Percentiles rank a stretch among this genome's conserved stretches.
These are phyloP conservation scores for Cyphomyrus plagiostoma DNA, from an alignment of 2,113 vertebrate genomes.

Conservation along the genomic window DNA sequence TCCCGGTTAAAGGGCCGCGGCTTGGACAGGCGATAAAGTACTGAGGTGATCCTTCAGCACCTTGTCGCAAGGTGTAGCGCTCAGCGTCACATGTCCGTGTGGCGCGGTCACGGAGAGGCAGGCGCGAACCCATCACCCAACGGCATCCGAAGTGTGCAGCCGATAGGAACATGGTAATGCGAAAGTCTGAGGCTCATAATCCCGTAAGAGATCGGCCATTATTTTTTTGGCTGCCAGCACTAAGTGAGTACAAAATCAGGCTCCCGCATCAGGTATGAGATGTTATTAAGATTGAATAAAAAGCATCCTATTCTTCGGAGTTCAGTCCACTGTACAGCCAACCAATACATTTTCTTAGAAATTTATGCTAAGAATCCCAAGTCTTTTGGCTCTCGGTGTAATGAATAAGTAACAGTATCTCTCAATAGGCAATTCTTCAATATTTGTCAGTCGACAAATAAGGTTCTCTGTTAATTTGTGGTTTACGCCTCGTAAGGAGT, in stretches of 20 bases:
- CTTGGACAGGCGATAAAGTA: conserved; percentile 33
- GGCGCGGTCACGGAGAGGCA: background rate
- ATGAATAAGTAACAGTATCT: background rate
- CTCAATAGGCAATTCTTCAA: conserved; percentile 30
- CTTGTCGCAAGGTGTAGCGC: background rate
- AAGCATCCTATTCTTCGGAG: background rate
- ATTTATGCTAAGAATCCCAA: background rate
- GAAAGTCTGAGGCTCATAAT: background rate
- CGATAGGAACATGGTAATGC: background rate
- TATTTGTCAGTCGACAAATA: conserved; percentile 26
- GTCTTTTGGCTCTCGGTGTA: background rate
- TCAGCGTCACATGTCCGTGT: background rate
- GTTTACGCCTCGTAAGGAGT: conserved; percentile 47
- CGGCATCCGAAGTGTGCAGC: background rate
- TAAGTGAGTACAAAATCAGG: background rate
- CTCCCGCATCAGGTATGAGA: background rate
- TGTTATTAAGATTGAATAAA: background rate
- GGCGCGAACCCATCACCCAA: background rate
- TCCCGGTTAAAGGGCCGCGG: conserved; percentile 37
- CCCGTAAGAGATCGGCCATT: background rate
- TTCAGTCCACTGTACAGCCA: background rate
- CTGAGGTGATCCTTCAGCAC: background rate
- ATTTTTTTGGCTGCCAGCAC: background rate
- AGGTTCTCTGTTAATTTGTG: conserved; percentile 41
- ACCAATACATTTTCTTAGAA: background rate